Conservation (phyloP, 2,888 invertebrate genomes). For the Ophion ellenae region DNA sequence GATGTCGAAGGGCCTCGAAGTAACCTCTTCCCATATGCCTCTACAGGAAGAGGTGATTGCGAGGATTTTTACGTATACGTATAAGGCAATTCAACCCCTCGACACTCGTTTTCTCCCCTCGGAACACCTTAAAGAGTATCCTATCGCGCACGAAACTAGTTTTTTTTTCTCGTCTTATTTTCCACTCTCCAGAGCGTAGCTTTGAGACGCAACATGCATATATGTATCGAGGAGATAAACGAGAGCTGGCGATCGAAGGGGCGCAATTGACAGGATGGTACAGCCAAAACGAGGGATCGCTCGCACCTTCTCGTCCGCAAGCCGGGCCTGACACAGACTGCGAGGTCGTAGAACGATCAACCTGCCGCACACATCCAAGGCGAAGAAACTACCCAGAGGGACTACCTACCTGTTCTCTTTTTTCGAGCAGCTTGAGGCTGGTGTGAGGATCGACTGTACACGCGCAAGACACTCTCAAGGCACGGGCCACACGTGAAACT, state of each 20-base stretch:
- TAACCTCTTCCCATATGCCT: too few relatives aligned
- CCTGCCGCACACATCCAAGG: background rate
- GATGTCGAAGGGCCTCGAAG: background rate
- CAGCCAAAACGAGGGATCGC: background rate
- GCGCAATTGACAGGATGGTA: background rate
- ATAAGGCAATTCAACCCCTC: constrained; percentile 50
- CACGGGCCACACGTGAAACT: background rate
- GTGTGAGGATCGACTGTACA: background rate
- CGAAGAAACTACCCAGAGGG: background rate
- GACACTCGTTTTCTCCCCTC: constrained; percentile 46
- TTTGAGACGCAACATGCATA: constrained; percentile 11
- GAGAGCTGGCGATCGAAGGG: background rate
- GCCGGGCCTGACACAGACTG: background rate
- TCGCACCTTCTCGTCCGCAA: background rate
- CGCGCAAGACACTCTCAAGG: background rate
- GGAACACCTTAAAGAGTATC: constrained; percentile 53
- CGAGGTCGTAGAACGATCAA: background rate
- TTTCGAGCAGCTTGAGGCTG: background rate
- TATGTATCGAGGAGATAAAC: background rate
- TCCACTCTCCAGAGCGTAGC: constrained; percentile 26
- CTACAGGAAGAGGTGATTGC: background rate
- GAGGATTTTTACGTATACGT: constrained; percentile 1
- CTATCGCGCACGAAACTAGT: constrained; percentile 56
- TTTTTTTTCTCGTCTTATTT: constrained; percentile 23
- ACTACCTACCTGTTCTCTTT: background rate